Conservation (phyloP, 2,113 vertebrate genomes). For the Sylvietta virens region DNA sequence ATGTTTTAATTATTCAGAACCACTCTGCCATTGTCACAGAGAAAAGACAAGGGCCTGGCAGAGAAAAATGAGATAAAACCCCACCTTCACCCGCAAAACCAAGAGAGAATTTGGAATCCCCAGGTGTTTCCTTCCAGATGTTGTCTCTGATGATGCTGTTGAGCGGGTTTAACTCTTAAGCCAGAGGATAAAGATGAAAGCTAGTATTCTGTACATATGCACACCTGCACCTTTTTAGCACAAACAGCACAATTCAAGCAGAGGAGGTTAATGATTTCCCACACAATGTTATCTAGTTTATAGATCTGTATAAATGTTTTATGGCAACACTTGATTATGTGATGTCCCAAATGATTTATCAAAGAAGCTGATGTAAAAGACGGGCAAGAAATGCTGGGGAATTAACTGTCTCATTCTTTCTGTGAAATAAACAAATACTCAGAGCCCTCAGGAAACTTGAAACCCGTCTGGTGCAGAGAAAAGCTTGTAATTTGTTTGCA, state of each 20-base stretch:
- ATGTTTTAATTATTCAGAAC: constrained; percentile 45
- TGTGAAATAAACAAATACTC: constrained; percentile 37
- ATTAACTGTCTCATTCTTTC: constrained; percentile 43
- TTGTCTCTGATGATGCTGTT: background rate
- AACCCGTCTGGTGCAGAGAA: background rate
- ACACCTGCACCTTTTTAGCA: background rate
- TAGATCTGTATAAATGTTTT: constrained; percentile 67
- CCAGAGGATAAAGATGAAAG: background rate
- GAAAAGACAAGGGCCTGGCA: background rate
- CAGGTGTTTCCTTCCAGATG: constrained; percentile 17
- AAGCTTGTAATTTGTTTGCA: constrained; percentile 15
- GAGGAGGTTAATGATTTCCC: constrained; percentile 57
- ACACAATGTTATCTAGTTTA: constrained; percentile 56
- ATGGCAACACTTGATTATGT: constrained; percentile 53
- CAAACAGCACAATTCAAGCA: background rate
- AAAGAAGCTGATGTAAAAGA: constrained; percentile 72
- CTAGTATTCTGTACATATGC: background rate
- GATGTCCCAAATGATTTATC: constrained; percentile 71
- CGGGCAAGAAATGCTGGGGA: constrained; percentile 54
- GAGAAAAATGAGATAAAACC: background rate
- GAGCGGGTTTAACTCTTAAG: background rate
- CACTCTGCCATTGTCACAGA: constrained; percentile 9
- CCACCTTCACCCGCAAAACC: background rate
- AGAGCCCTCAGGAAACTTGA: constrained; percentile 33
- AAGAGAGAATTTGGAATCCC: background rate